phyloP scores from a whole-genome alignment of 1,140 invertebrate species.

The Drosophila insularis region DNA sequence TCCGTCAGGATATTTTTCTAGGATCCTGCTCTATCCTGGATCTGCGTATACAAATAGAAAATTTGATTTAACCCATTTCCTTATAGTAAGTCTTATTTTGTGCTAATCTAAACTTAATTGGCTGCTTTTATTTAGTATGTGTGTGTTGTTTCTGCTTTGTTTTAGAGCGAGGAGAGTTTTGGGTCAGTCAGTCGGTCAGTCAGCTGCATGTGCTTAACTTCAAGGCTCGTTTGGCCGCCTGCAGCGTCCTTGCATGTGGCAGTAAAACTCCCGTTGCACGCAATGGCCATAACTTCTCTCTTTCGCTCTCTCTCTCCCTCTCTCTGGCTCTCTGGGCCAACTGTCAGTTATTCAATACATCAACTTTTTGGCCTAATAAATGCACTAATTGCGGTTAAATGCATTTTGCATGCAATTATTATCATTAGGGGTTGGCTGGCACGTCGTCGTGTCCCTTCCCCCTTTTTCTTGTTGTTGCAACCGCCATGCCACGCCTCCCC shows the following conservation, averaged over 20 bases:
- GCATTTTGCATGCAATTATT: slow-evolving; percentile 82
- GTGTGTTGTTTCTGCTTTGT: no score
- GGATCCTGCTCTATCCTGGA: no score
- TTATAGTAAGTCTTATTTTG: no score
- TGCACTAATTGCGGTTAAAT: slow-evolving; percentile 82
- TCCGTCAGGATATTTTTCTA: no score
- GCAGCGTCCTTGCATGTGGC: slow-evolving; percentile 19
- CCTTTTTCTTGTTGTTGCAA: background rate
- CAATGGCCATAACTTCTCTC: slow-evolving; percentile 19
- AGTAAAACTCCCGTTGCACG: slow-evolving; percentile 10
- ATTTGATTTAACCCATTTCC: no score
- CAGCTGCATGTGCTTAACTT: slow-evolving; percentile 14
- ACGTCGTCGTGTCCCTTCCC: slow-evolving; percentile 44
- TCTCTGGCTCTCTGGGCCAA: slow-evolving; percentile 50
- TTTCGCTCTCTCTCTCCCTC: background rate
- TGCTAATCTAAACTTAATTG: no score
- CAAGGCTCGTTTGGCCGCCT: slow-evolving; percentile 13
- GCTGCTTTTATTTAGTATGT: no score
- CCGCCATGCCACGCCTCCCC: background rate
- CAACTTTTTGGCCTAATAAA: slow-evolving; percentile 81
- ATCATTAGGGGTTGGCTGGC: slow-evolving; percentile 77
- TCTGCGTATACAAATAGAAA: no score
- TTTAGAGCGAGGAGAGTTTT: no score
- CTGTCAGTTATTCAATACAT: slow-evolving; percentile 70
- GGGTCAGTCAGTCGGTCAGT: background rate